Evolutionary conservation across 2,797 vertebrate genomes (phyloP), one percentile per base, ranked within the genome.

Genomic region (Carcharodon carcharias): DNA sequence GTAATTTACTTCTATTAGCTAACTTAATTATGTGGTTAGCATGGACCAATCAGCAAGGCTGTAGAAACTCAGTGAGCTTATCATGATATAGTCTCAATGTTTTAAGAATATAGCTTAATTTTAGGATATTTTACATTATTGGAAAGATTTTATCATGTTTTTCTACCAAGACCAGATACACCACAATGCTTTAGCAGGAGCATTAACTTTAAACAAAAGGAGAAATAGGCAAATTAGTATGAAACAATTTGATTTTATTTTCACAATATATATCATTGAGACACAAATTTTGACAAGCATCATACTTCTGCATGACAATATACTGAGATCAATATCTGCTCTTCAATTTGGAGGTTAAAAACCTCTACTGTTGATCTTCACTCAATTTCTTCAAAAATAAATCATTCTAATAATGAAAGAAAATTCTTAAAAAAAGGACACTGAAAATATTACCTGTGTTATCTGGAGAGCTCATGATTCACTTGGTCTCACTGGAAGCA

Each of bases 381-480:
- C 16, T 56, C 50, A 54, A 54, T 56, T 2, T 77, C 31, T 50
- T 45, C 61, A 94, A 26, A 35, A 16, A 31, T 56, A 0, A 16
- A 56, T 65, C 31, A 95, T 54, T 71, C 14, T 56, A 31, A 73
- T n/a, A 73, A 93, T 21, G 9, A 77, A 95, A n/a, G 65, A 23
- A 85, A 85, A 26, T 88, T 50, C 1, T 50, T 50, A 50, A 12
- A 63, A 16, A 93, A 77, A 18, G 21, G 40, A 45, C 50, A 71
- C 56, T 92, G 71, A 95, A 95, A 95, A 73, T 31, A 56, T 95
- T 95, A 95, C 94, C 94, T 95, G 94, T 58, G 94, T 95, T 95
- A 95, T 95, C 94, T 95, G 94, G 94, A 56, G 94, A 95, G 94
- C 94, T 95, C 94, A 95, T 95, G 94, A 95, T 95, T 95, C 93